Base-by-base conservation (phyloP, 2,888 invertebrate species). In the Thecophora atra region DNA sequence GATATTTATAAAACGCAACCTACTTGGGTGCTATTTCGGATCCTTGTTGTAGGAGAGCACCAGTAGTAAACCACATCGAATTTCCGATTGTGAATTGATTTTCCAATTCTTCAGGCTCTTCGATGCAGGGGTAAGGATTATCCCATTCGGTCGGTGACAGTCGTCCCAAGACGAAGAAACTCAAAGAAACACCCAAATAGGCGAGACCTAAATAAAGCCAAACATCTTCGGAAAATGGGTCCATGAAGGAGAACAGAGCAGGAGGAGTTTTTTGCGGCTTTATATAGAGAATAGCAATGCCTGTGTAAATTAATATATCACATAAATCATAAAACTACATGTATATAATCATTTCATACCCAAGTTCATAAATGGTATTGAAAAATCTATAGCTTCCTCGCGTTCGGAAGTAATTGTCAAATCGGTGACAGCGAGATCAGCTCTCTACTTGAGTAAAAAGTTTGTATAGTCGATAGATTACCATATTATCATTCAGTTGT, bases 281-380 rank as follows among this genome's bases (percentile, higher is more conserved):
- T 80, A 91, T 92, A 86, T 93, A 97, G 26, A 97, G 86, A 81
- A 98, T 97, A 54, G 94, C 93, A 79, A 97, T 97, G 37, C 95
- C 94, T 89, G 5, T 24, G 26, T 42, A 3, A 8, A 24, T 19
- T n/a, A 13, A 1, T 2, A 19, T 30, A 51, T 6, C 11, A 21
- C n/a, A 21, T 54, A 21, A 11, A 15, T 8, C 17, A 56, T 37
- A 37, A 37, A 37, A 37, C 6, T 37, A 37, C 37, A 37, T 37
- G 11, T 37, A 11, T 37, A 30, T 30, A 30, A 4, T 30, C 30
- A 58, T 37, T 28, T 7, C 58, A 73, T 83, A 90, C 91, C 92
- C 75, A 98, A 89, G 85, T 95, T 96, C 94, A 98, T 96, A 83
- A 97, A 98, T 0, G 98, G 98, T 87, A 94, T 94, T 0, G 97